These are phyloP conservation scores for Microcebus lehilahytsara DNA, from an alignment of 2,113 vertebrate species.

Conservation along the genomic window DNA sequence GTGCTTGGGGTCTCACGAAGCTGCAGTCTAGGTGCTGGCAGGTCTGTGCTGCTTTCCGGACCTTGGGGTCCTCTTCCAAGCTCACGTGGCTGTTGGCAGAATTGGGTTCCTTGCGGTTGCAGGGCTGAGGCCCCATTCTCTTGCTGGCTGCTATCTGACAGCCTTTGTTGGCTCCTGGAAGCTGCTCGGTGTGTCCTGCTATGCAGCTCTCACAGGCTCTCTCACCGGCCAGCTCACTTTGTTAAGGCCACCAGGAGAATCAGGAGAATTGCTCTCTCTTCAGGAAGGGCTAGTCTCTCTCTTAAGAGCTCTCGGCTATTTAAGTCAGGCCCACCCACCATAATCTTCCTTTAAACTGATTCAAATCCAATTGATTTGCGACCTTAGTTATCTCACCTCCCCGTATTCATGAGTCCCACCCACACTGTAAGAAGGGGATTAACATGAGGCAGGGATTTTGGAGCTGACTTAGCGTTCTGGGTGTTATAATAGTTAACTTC, in stretches of 20 bases:
- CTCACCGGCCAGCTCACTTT: neutral
- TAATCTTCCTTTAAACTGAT: neutral
- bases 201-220: rapidly evolving
- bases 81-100: neutral
- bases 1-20: neutral
- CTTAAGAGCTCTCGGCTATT: neutral
- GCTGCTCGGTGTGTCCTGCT: neutral
- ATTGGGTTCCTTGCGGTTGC: neutral
- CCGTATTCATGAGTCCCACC: neutral
- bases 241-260: neutral
- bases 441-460: neutral
- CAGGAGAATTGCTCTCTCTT: neutral
- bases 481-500: neutral
- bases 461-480: neutral
- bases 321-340: neutral
- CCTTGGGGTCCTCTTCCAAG: neutral
- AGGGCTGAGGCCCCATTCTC: neutral
- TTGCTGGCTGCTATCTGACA: neutral
- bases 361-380: constrained; percentile 32
- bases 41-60: neutral
- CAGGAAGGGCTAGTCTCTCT: neutral
- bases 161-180: neutral
- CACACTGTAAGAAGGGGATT: neutral
- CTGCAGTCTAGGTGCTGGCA: neutral
- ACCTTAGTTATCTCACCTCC: neutral